phyloP scores from a whole-genome alignment of 2,797 vertebrate species.

The Dromococcyx pavoninus region DNA sequence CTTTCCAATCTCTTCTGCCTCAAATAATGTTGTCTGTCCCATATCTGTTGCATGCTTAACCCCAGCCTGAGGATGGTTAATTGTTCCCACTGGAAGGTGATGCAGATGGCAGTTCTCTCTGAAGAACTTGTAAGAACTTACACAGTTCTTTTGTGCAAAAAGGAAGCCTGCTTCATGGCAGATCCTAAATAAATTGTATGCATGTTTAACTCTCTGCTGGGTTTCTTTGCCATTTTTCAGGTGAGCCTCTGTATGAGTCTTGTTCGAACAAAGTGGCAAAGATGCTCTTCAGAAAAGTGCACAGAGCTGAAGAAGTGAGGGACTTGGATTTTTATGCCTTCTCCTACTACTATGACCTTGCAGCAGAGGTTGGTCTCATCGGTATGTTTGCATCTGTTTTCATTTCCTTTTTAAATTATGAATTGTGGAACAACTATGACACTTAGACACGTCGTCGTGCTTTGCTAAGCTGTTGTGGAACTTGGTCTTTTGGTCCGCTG shows the following conservation, averaged over 20 bases:
- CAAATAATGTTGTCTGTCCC: background rate
- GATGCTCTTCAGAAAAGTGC: slow-evolving; percentile 83
- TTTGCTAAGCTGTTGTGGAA: background rate
- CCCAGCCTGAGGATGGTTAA: background rate
- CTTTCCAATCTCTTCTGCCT: background rate
- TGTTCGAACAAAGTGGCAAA: slow-evolving; percentile 84
- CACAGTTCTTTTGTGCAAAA: background rate
- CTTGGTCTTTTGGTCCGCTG: background rate
- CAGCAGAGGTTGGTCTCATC: slow-evolving; percentile 83
- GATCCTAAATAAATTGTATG: background rate
- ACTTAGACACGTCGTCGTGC: background rate
- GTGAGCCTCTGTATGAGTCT: slow-evolving; percentile 79
- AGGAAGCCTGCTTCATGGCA: background rate
- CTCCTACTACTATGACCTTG: slow-evolving; percentile 92
- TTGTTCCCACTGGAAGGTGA: background rate
- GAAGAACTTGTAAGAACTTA: background rate
- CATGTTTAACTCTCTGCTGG: background rate
- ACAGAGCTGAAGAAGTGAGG: slow-evolving; percentile 76
- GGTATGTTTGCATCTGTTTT: slow-evolving; percentile 72
- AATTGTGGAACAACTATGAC: background rate
- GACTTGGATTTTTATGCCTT: slow-evolving; percentile 88
- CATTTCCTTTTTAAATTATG: background rate
- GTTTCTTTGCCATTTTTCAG: slow-evolving; percentile 52
- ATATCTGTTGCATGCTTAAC: background rate
- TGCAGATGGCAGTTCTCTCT: background rate